A percentile compares a stretch with the other conserved stretches of the same genome.
Conservation (phyloP, 2,113 vertebrate genomes). For the Octodon degus region DNA sequence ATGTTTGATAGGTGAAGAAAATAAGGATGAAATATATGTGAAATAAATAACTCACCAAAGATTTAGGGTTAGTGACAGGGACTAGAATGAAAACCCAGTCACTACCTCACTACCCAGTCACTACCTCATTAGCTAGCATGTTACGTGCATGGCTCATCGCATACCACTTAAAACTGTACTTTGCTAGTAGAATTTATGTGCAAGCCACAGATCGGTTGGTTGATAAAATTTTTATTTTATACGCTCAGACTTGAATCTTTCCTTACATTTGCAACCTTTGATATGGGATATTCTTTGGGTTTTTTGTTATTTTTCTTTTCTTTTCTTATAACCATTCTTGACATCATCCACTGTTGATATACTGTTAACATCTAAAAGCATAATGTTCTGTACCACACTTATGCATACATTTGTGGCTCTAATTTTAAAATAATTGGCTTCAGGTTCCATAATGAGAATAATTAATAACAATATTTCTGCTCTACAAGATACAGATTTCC, state of each 20-base stretch:
- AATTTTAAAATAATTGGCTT: slow-evolving; percentile 74
- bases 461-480: slow-evolving; percentile 79
- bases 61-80: background rate
- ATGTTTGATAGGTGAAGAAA: background rate
- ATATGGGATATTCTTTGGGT: background rate
- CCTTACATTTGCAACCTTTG: background rate
- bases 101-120: too few relatives aligned
- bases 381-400: background rate
- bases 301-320: background rate
- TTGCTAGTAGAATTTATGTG: background rate
- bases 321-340: background rate
- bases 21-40: background rate
- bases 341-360: slow-evolving; percentile 40
- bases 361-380: background rate
- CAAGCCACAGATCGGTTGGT: background rate
- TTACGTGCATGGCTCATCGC: fast-evolving
- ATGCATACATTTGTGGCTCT: slow-evolving; percentile 43
- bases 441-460: slow-evolving; percentile 72
- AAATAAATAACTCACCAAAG: background rate
- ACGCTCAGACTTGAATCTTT: background rate
- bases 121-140: background rate
- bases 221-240: background rate
- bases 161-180: background rate
- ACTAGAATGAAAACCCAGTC: background rate
- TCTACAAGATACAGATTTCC: slow-evolving; percentile 66